Evolutionary conservation across 2,888 invertebrate species (phyloP), one percentile per base, ranked within the genome.

Genomic region (Drosophila melanosoma): DNA sequence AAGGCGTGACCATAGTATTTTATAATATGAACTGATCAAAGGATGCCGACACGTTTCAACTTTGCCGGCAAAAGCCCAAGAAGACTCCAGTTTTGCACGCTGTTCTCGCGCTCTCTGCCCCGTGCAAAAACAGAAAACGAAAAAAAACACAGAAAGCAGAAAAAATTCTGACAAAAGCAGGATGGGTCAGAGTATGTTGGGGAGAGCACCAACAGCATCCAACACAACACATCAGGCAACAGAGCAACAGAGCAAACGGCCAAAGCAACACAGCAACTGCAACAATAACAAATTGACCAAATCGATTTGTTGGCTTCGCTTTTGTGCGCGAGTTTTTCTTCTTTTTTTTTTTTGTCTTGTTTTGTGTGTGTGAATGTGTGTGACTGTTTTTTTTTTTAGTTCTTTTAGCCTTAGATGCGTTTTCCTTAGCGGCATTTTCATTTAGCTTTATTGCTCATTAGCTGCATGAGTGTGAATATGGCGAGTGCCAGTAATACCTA

Each of bases 1-100:
- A 93, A 93, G 92, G 92, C 92, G 92, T 93, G 93, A 93, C 93
- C 92, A 92, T 87, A 92, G 92, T 93, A 93, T 92, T 92, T 92
- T 92, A 92, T 93, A 92, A 92, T 92, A 90, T 93, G 92, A 92
- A 88, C 90, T 93, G 93, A 92, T 92, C 93, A 93, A 92, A 92
- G 93, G 90, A 92, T 81, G 84, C 92, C 92, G 92, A 81, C 76
- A 74, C 87, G 89, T 93, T 93, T 93, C 81, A 92, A 92, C 90
- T 92, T 82, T 72, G 81, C 90, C 92, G 91, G 89, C 87, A 79
- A 89, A 90, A 76, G 71, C 75, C 65, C 51, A 58, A 68, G 80
- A 72, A 80, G 82, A 71, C 83, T 84, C 77, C 86, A 84, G 83
- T 86, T 84, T 81, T 88, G 88, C 84, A 86, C 87, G 84, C 84